These are phyloP conservation scores for Scomber japonicus DNA, from an alignment of 2,113 vertebrate species.

Conservation along the genomic window DNA sequence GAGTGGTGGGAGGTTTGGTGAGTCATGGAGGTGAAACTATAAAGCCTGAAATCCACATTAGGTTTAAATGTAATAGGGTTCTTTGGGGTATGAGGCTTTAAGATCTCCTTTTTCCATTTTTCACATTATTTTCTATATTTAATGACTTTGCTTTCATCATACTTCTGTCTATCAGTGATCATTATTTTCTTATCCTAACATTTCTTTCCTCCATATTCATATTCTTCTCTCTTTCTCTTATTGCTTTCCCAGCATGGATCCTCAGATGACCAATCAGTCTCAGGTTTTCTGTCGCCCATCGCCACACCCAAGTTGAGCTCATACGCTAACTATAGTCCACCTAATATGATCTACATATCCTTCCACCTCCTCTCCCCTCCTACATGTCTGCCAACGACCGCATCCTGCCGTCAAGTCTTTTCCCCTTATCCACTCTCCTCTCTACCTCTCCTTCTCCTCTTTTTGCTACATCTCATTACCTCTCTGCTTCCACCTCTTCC, in stretches of 20 bases:
- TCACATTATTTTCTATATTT: neutral
- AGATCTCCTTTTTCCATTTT: neutral
- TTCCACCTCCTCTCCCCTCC: constrained; percentile 9
- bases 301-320: constrained; percentile 62
- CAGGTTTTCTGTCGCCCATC: constrained; percentile 43
- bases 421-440: constrained; percentile 25
- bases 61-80: constrained; percentile 10
- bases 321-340: constrained; percentile 44
- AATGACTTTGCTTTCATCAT: neutral
- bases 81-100: constrained; percentile 3
- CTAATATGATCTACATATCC: constrained; percentile 51
- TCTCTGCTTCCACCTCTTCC: constrained; percentile 48
- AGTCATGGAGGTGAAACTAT: constrained; percentile 22
- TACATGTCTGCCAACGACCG: constrained; percentile 23
- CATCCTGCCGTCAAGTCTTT: constrained; percentile 36
- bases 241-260: constrained; percentile 14
- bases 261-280: constrained; percentile 7
- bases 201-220: neutral
- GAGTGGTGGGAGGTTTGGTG: constrained; percentile 5
- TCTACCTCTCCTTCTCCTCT: constrained; percentile 36
- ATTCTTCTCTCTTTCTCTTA: constrained; percentile 5
- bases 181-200: neutral
- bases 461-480: constrained; percentile 28
- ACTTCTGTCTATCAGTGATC: neutral
- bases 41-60: constrained; percentile 5